Evolutionary conservation across 2,797 vertebrate genomes (phyloP).

Genomic region (Microctenopoma lineatum): DNA sequence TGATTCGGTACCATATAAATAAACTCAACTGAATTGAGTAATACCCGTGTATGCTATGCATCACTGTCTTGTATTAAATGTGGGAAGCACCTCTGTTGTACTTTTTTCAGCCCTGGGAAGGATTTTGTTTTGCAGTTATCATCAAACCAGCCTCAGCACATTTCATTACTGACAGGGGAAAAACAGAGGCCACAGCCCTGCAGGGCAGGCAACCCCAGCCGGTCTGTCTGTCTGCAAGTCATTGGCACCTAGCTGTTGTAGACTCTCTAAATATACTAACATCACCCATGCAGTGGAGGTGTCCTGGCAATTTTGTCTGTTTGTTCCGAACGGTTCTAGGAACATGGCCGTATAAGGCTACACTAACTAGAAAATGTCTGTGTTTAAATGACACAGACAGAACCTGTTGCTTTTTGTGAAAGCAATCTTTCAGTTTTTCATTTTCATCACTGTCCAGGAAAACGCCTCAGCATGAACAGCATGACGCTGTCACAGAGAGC

Average conservation of each 20-base stretch:
- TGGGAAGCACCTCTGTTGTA: slow-evolving; percentile 27
- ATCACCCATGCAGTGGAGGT: slow-evolving; percentile 58
- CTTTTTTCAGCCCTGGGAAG: slow-evolving; percentile 13
- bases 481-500: slow-evolving; percentile 27
- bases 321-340: slow-evolving; percentile 42
- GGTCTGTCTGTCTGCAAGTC: slow-evolving; percentile 63
- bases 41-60: slow-evolving; percentile 62
- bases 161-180: slow-evolving; percentile 13
- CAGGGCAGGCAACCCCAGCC: slow-evolving; percentile 41
- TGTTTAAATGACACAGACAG: slow-evolving; percentile 63
- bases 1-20: too few relatives aligned
- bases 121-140: slow-evolving; percentile 5
- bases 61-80: slow-evolving; percentile 34
- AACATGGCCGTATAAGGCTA: slow-evolving; percentile 66
- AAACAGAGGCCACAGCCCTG: slow-evolving; percentile 30
- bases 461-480: slow-evolving; percentile 25
- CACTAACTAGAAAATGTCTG: slow-evolving; percentile 5
- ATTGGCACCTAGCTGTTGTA: slow-evolving; percentile 71
- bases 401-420: slow-evolving; percentile 54
- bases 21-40: too few relatives aligned
- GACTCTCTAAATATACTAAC: slow-evolving; percentile 68
- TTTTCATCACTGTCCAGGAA: slow-evolving; percentile 64
- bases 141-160: slow-evolving; percentile 4
- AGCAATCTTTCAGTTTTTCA: slow-evolving; percentile 34
- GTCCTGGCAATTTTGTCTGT: slow-evolving; percentile 46